Conservation (phyloP, 2,888 invertebrate species). For the Agrochola circellaris region DNA sequence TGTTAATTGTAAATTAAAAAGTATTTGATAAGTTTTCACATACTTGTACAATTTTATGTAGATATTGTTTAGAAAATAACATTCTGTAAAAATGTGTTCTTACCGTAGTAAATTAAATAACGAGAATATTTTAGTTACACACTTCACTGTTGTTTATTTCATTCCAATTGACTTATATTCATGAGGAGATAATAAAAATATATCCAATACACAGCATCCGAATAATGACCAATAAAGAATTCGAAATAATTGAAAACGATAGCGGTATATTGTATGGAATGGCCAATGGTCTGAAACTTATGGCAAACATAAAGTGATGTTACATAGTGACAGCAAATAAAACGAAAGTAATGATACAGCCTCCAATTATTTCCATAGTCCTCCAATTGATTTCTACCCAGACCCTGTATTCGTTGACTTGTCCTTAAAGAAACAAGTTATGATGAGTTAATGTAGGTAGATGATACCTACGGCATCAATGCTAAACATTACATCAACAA, state of each 20-base stretch:
- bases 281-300: slow-evolving; percentile 11
- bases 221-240: slow-evolving; percentile 29
- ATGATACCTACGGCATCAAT: background rate
- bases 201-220: background rate
- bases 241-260: slow-evolving; percentile 17
- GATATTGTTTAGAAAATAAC: slow-evolving; percentile 90
- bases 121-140: slow-evolving; percentile 91
- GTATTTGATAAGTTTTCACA: slow-evolving; percentile 87
- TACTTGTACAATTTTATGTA: slow-evolving; percentile 91
- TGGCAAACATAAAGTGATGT: slow-evolving; percentile 30
- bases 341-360: slow-evolving; percentile 34
- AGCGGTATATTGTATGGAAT: slow-evolving; percentile 13
- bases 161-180: slow-evolving; percentile 40
- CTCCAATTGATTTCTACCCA: slow-evolving; percentile 27
- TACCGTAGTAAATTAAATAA: slow-evolving; percentile 91
- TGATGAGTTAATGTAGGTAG: background rate
- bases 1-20: slow-evolving; percentile 89
- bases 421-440: slow-evolving; percentile 8
- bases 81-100: slow-evolving; percentile 91
- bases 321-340: slow-evolving; percentile 52
- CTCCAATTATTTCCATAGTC: slow-evolving; percentile 54
- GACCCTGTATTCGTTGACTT: slow-evolving; percentile 18
- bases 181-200: slow-evolving; percentile 13
- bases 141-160: slow-evolving; percentile 82
- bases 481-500: too few species aligned